A percentile compares a stretch with the other conserved stretches of the same genome.
phyloP scores from a whole-genome alignment of 2,888 invertebrate species.

The Xestoiulus laeticollis region DNA sequence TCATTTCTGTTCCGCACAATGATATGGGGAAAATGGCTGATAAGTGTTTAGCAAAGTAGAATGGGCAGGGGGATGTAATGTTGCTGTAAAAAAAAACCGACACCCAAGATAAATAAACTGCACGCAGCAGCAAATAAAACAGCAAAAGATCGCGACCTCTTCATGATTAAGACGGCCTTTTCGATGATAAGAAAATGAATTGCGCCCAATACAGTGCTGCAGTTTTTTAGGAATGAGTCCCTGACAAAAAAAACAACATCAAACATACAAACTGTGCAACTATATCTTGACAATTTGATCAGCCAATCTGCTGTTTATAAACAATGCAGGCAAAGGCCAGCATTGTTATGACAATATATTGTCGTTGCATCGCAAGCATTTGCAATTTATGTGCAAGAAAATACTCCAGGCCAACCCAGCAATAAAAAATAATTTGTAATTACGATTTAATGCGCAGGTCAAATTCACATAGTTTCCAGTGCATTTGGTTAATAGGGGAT shows the following conservation, averaged over 20 bases:
- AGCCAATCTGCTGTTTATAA: neutral
- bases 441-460: neutral
- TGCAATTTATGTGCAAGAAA: neutral
- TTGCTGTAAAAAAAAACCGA: neutral
- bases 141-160: neutral
- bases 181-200: slow-evolving; percentile 29
- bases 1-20: neutral
- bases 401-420: neutral
- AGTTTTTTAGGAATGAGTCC: neutral
- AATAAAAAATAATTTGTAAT: slow-evolving; percentile 1
- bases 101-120: slow-evolving; percentile 3
- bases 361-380: neutral
- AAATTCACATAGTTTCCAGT: neutral
- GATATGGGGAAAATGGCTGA: neutral
- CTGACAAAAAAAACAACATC: neutral
- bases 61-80: slow-evolving; percentile 10
- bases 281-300: slow-evolving; percentile 6
- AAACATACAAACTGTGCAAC: neutral
- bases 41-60: slow-evolving; percentile 12
- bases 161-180: neutral
- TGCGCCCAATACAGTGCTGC: neutral
- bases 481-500: neutral
- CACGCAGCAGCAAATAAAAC: slow-evolving; percentile 1
- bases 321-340: slow-evolving; percentile 10
- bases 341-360: neutral